Evolutionary conservation across 2,888 invertebrate genomes (phyloP).

Genomic region (Zhuqinia jingwanae): DNA sequence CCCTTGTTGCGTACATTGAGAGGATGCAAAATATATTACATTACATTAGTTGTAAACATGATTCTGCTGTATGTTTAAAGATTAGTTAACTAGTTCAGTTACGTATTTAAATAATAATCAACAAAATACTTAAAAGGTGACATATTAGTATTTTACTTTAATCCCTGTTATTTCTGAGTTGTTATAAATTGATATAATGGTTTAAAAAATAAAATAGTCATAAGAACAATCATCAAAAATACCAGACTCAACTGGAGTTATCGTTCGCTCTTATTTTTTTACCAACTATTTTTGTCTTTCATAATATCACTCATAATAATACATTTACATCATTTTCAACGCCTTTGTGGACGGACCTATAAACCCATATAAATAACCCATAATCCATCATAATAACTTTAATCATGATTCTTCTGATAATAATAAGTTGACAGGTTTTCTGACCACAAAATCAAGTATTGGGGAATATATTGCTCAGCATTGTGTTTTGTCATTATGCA

Average conservation of each 20-base stretch:
- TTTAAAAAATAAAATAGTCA: constrained; percentile 65
- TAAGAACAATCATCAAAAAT: constrained; percentile 51
- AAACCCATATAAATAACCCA: too few species aligned
- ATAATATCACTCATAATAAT: too few species aligned
- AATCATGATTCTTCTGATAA: too few species aligned
- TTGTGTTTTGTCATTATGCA: too few species aligned
- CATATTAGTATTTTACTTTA: constrained; percentile 59
- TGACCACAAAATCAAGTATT: too few species aligned
- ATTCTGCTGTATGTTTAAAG: constrained; percentile 43
- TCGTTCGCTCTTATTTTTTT: neutral
- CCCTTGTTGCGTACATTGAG: constrained; percentile 9
- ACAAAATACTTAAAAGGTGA: constrained; percentile 40
- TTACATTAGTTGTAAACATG: neutral
- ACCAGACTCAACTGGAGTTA: neutral
- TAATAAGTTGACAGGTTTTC: too few species aligned
- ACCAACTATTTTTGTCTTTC: too few species aligned
- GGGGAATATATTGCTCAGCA: too few species aligned
- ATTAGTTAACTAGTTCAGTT: constrained; percentile 53
- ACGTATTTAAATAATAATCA: constrained; percentile 15
- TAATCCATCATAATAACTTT: too few species aligned
- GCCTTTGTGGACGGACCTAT: too few species aligned
- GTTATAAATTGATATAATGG: constrained; percentile 57
- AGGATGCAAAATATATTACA: constrained; percentile 24
- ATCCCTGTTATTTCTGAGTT: constrained; percentile 62
- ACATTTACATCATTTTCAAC: too few species aligned